Conservation (phyloP, 1,140 invertebrate species). For the Pseudomyrmex dendroicus region DNA sequence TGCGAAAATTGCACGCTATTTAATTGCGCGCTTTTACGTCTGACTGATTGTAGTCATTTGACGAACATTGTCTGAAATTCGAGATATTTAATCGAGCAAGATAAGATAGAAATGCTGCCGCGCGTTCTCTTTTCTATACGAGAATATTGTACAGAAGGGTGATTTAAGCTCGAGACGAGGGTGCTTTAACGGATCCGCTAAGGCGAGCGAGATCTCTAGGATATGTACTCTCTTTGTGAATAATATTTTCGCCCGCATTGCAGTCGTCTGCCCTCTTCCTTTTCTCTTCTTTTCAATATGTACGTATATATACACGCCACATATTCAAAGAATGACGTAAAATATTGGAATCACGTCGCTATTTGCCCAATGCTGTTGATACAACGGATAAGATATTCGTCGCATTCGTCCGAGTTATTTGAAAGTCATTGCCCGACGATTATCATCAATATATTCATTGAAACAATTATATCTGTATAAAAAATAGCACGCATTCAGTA, state of each 20-base stretch:
- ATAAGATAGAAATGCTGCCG: slow-evolving; percentile 18
- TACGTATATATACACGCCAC: not conserved
- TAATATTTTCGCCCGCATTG: slow-evolving; percentile 10
- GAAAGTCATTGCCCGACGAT: not conserved
- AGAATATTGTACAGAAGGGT: slow-evolving; percentile 36
- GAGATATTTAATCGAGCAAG: slow-evolving; percentile 39
- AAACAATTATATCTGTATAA: not conserved
- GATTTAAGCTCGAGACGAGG: slow-evolving; percentile 47
- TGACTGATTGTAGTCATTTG: not conserved
- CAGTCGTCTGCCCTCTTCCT: not conserved
- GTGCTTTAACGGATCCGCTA: slow-evolving; percentile 52
- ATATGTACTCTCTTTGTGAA: slow-evolving; percentile 46
- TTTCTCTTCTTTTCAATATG: not conserved
- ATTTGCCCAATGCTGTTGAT: slow-evolving; percentile 47
- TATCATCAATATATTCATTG: not conserved
- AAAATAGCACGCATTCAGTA: not conserved
- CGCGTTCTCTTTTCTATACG: slow-evolving; percentile 14
- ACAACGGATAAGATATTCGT: slow-evolving; percentile 16
- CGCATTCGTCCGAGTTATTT: slow-evolving; percentile 15
- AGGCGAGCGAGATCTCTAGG: slow-evolving; percentile 51
- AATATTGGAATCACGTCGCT: slow-evolving; percentile 36
- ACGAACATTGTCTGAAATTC: not conserved
- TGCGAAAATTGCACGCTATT: not conserved
- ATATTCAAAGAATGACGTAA: slow-evolving; percentile 32
- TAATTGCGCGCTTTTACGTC: not conserved